Percentiles rank a stretch among this genome's conserved stretches.
Conservation (phyloP, 2,797 vertebrate genomes). For the Todus mexicanus region DNA sequence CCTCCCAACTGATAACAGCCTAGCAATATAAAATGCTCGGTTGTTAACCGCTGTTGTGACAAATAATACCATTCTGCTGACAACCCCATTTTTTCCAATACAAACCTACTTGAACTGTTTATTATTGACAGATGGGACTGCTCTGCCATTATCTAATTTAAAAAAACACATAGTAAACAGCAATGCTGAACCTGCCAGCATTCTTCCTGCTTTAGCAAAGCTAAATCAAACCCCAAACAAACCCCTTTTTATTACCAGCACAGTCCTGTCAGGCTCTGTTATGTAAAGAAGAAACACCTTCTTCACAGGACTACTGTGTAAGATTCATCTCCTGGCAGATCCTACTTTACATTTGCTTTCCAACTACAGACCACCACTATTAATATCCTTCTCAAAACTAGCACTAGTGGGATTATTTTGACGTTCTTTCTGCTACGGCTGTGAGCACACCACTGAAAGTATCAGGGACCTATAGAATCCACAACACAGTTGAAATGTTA, state of each 20-base stretch:
- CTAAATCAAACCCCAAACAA: slow-evolving; percentile 13
- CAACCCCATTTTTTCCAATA: slow-evolving; percentile 37
- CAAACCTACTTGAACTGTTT: slow-evolving; percentile 31
- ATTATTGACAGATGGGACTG: slow-evolving; percentile 39
- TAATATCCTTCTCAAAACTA: not conserved
- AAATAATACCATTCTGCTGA: slow-evolving; percentile 52
- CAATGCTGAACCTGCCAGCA: not conserved
- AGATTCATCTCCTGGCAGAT: not conserved
- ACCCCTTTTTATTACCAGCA: not conserved
- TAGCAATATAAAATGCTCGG: not conserved
- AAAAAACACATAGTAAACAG: not conserved
- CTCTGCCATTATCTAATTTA: slow-evolving; percentile 13
- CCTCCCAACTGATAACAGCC: slow-evolving; percentile 40
- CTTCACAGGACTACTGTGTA: not conserved
- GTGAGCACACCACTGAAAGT: not conserved
- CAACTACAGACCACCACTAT: not conserved
- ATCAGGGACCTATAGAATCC: not conserved
- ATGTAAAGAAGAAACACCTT: not conserved
- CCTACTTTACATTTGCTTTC: not conserved
- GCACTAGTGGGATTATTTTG: not conserved
- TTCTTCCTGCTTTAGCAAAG: not conserved
- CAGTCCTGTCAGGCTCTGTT: not conserved
- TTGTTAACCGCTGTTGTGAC: slow-evolving; percentile 49
- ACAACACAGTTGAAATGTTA: not conserved
- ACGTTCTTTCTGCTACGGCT: not conserved